Evolutionary conservation across 2,113 vertebrate genomes (phyloP).

Genomic region (Hemiscyllium ocellatum): DNA sequence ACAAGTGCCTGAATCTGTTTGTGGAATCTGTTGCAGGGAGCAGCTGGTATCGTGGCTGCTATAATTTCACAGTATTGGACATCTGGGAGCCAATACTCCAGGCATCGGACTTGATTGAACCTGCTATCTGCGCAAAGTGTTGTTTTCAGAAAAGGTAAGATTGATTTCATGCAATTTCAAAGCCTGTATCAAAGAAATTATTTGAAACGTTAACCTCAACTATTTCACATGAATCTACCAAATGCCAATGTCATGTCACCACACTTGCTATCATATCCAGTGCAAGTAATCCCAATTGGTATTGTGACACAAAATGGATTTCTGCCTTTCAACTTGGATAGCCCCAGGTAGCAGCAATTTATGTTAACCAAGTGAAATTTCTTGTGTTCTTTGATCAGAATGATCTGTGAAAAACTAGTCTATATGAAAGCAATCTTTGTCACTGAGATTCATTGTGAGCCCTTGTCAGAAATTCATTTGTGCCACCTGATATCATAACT

Average conservation of each 20-base stretch:
- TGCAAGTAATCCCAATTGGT: background rate
- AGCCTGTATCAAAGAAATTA: background rate
- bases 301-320: background rate
- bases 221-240: background rate
- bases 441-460: background rate
- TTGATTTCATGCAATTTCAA: background rate
- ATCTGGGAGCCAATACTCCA: background rate
- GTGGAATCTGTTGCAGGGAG: slow-evolving; percentile 8
- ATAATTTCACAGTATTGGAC: background rate
- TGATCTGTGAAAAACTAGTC: background rate
- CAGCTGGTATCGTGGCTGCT: slow-evolving; percentile 36
- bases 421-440: background rate
- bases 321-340: background rate
- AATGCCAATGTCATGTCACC: background rate
- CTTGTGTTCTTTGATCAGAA: background rate
- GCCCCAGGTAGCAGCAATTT: background rate
- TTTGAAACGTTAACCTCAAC: background rate
- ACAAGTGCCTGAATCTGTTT: background rate
- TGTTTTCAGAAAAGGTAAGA: slow-evolving; percentile 34
- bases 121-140: slow-evolving; percentile 7
- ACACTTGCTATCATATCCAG: background rate
- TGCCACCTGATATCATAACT: background rate
- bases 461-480: background rate
- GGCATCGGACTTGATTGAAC: background rate
- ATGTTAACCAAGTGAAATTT: background rate